Base-by-base conservation (phyloP, 1,140 invertebrate species). In the Drosophila biarmipes region DNA sequence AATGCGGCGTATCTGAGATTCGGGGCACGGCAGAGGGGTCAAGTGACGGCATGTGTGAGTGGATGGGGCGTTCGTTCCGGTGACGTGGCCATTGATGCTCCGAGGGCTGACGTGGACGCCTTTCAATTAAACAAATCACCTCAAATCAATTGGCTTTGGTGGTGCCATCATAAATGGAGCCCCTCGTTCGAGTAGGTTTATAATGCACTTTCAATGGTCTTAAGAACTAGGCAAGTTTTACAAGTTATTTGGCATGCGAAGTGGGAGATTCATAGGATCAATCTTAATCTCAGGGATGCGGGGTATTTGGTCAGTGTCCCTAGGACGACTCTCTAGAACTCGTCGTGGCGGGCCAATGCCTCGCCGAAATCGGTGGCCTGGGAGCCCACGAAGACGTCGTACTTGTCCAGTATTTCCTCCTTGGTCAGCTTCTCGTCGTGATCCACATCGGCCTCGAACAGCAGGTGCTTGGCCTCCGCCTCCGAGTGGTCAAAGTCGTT, bases 301-400 rank as follows among this genome's bases (percentile, higher is more conserved):
- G 29, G 42, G 11, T n/a, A 19, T 46, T 51, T 15, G 21, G 12
- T n/a, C 15, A 10, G 6, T 42, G 10, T 0, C 15, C 4, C 21
- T 8, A n/a, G 24, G 7, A 10, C 45, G 7, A 10, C 45, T n/a
- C 8, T 21, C 27, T 95, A 98, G 93, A 98, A 98, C 93, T 98
- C 97, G 84, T 99, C 99, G 91, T 99, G 98, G 80, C 97, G 94
- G 0, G 95, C 95, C 4, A 99, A 93, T 7, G 98, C 98, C 92
- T 99, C 98, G 1, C 99, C 99, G 92, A 99, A 99, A 93, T 99
- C 98, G 0, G 98, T 99, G 0, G 98, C 99, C 92, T 99, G 98
- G 14, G 98, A 99, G 31, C 98, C 98, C 0, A 99, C 98, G 92
- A 99, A 99, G 2, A 99, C 93, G 92, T 99, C 98, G 92, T 99